Conservation (phyloP, 2,797 vertebrate genomes). For the Sebastes minor region DNA sequence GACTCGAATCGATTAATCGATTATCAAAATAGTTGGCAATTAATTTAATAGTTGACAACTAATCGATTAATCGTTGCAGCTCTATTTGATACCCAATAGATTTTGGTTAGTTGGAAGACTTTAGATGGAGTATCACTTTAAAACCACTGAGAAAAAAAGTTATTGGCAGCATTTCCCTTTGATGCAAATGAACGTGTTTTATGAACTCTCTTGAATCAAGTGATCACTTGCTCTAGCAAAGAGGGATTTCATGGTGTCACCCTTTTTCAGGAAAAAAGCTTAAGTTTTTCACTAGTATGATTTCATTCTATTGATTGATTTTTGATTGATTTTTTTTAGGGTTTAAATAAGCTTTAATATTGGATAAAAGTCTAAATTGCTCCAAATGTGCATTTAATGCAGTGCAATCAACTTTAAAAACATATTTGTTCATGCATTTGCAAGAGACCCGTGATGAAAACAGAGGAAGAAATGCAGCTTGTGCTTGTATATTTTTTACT, state of each 20-base stretch:
- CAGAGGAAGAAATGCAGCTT: not conserved
- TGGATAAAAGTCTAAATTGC: not conserved
- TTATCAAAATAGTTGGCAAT: no score
- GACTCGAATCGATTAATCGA: no score
- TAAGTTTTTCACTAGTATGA: not conserved
- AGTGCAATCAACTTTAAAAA: not conserved
- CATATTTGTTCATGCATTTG: not conserved
- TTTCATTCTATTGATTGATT: not conserved
- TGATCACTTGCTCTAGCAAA: not conserved
- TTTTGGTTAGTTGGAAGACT: no score
- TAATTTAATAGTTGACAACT: no score
- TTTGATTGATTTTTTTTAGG: not conserved
- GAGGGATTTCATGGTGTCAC: not conserved
- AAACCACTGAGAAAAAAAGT: not conserved
- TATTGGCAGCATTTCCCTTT: not conserved
- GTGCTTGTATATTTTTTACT: not conserved
- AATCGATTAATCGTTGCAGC: no score
- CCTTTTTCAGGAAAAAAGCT: not conserved
- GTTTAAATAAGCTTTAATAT: not conserved
- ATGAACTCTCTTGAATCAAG: not conserved
- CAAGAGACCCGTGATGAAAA: not conserved
- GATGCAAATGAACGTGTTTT: not conserved
- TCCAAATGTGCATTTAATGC: not conserved
- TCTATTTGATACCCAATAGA: not conserved
- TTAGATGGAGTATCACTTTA: not conserved